These are phyloP conservation scores for Porites rus DNA, from an alignment of 92 coral and sea anemone species.

Conservation along the genomic window DNA sequence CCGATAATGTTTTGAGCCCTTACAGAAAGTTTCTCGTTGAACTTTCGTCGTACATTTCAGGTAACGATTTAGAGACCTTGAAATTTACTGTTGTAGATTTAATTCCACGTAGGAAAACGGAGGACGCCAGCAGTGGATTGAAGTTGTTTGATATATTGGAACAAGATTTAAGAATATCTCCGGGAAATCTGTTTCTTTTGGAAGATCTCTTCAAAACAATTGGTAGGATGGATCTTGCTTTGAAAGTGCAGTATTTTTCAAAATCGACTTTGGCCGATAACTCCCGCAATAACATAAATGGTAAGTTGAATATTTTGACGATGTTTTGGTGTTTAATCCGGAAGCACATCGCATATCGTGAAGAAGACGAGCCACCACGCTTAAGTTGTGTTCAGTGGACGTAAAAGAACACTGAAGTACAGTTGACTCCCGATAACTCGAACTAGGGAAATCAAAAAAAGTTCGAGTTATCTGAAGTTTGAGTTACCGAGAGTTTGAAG, in stretches of 20 bases:
- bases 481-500: too few relatives aligned
- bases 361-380: too few relatives aligned
- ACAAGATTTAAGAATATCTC: conserved; percentile 5
- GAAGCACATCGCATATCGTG: too few relatives aligned
- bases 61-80: conserved; percentile 19
- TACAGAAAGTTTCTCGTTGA: conserved; percentile 27
- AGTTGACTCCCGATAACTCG: too few relatives aligned
- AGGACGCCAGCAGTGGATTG: conserved; percentile 6
- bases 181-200: conserved; percentile 5
- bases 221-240: conserved; percentile 25
- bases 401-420: too few relatives aligned
- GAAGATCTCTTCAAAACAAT: conserved; percentile 19
- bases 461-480: too few relatives aligned
- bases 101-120: conserved; percentile 10
- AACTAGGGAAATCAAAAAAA: too few relatives aligned
- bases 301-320: not conserved
- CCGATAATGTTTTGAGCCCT: conserved; percentile 14
- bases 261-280: not conserved
- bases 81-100: conserved; percentile 1
- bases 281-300: not conserved
- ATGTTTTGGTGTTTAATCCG: not conserved
- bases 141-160: conserved; percentile 26
- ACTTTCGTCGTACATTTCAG: not conserved
- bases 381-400: too few relatives aligned
- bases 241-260: not conserved